These are phyloP conservation scores for Caenorhabditis imperialis DNA, from an alignment of 2,888 invertebrate genomes.

Conservation along the genomic window DNA sequence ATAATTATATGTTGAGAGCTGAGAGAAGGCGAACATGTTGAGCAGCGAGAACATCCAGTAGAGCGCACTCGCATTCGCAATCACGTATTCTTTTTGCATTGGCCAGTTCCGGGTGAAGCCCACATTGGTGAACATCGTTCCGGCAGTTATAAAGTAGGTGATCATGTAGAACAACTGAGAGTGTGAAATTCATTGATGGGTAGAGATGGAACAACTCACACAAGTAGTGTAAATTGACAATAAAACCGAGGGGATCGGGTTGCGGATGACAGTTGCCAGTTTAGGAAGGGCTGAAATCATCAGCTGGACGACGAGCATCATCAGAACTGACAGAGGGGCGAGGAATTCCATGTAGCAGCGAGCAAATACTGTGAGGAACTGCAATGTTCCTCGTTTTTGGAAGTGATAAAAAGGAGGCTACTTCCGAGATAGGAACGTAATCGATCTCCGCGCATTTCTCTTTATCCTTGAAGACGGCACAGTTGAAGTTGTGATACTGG, in stretches of 20 bases:
- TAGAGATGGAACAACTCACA: background rate
- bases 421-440: too few species aligned
- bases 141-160: constrained; percentile 11
- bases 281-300: constrained; percentile 1
- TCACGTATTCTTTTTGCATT: constrained; percentile 28
- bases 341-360: constrained; percentile 16
- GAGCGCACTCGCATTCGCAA: background rate
- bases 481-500: constrained; percentile 3
- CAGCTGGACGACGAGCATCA: constrained; percentile 9
- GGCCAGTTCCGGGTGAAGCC: background rate
- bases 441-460: too few species aligned
- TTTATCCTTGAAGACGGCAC: too few species aligned
- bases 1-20: constrained; percentile 4
- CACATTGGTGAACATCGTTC: constrained; percentile 23
- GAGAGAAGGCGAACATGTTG: constrained; percentile 21
- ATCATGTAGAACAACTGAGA: constrained; percentile 25
- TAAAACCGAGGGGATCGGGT: constrained; percentile 21
- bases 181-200: too few species aligned
- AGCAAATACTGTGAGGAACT: too few species aligned
- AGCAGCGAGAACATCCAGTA: constrained; percentile 46
- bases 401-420: too few species aligned
- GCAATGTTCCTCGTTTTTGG: too few species aligned
- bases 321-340: constrained; percentile 2
- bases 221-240: background rate
- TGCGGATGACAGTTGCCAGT: constrained; percentile 4